A percentile compares a stretch with the other conserved stretches of the same genome.
These are phyloP conservation scores for Halcyon badia DNA, from an alignment of 2,797 vertebrate species.

Conservation along the genomic window DNA sequence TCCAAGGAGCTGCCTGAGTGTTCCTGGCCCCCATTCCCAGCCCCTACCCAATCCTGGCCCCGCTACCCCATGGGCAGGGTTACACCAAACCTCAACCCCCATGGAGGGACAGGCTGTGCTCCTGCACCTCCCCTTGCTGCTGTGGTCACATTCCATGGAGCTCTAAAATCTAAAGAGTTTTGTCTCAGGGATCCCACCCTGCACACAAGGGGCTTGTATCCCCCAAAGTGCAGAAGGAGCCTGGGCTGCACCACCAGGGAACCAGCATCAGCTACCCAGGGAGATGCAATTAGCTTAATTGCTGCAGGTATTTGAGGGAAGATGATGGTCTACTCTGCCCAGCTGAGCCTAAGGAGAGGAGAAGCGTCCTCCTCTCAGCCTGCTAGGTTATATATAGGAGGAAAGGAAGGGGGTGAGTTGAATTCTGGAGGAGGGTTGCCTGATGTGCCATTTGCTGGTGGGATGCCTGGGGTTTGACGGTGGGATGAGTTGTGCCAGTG, in stretches of 20 bases:
- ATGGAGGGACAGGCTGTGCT: accelerated
- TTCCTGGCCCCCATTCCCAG: neutral
- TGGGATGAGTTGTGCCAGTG: neutral
- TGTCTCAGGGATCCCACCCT: neutral
- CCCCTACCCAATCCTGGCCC: neutral
- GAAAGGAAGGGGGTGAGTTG: accelerated
- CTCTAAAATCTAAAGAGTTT: neutral
- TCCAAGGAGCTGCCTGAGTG: neutral
- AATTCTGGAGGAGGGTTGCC: neutral
- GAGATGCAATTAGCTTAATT: constrained; percentile 18
- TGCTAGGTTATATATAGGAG: neutral
- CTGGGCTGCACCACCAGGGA: neutral
- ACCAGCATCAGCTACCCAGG: neutral
- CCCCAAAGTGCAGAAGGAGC: neutral
- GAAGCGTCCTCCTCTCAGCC: neutral
- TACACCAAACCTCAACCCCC: neutral
- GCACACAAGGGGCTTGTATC: accelerated
- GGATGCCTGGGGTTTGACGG: neutral
- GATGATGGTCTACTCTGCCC: neutral
- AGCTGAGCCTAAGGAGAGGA: neutral
- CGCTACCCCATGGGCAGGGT: accelerated
- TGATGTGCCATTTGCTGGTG: neutral
- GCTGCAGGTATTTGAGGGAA: neutral
- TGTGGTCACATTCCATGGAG: accelerated
- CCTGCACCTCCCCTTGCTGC: accelerated